Conservation (phyloP, 2,888 invertebrate genomes). For the Sipha maydis region DNA sequence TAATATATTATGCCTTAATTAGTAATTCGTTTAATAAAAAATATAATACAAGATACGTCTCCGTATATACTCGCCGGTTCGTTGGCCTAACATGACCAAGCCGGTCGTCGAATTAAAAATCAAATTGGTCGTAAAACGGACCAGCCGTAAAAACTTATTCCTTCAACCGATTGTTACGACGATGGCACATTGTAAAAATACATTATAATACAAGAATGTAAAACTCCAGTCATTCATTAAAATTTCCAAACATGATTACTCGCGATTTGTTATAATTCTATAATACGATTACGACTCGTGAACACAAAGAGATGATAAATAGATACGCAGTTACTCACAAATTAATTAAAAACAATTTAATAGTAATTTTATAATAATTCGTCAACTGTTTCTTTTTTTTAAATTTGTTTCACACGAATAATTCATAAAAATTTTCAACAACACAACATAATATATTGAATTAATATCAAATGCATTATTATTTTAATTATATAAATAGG, state of each 20-base stretch:
- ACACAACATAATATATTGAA: constrained; percentile 1
- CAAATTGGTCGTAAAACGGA: no score
- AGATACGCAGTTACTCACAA: neutral
- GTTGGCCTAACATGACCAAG: no score
- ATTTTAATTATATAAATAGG: constrained; percentile 5
- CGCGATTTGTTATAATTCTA: neutral
- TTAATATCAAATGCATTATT: neutral
- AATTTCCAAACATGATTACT: neutral
- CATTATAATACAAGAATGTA: neutral
- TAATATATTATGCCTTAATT: no score
- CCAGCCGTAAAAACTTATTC: no score
- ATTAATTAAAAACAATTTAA: constrained; percentile 15
- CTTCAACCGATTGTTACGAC: neutral
- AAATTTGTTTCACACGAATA: constrained; percentile 30
- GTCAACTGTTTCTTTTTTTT: neutral
- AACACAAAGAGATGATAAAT: neutral
- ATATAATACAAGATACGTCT: no score
- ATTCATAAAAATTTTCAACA: constrained; percentile 24
- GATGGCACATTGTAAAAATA: neutral
- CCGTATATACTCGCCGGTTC: no score
- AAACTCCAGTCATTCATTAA: neutral
- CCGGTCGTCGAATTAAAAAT: no score
- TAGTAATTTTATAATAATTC: constrained; percentile 23
- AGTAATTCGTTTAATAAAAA: no score
- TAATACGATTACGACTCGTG: no score